Conservation (phyloP, 2,797 vertebrate species). For the Heterohyrax brucei region DNA sequence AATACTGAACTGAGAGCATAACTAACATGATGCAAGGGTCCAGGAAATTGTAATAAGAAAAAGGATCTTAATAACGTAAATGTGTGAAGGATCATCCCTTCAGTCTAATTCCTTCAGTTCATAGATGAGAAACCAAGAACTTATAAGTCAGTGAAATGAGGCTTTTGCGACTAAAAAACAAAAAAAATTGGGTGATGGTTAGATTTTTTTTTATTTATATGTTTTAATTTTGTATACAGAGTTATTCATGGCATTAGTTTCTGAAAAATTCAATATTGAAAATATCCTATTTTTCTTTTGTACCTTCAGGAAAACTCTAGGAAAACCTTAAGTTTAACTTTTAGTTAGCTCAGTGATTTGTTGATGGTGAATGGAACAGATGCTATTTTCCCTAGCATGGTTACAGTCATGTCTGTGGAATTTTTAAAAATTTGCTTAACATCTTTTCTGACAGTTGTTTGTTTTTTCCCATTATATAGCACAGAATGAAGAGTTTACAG, state of each 20-base stretch:
- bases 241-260: conserved; percentile 37
- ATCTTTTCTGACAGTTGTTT: conserved; percentile 75
- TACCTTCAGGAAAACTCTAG: not conserved
- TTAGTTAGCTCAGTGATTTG: conserved; percentile 14
- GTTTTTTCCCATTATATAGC: conserved; percentile 60
- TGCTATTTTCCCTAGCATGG: conserved; percentile 45
- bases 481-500: conserved; percentile 68
- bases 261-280: conserved; percentile 46
- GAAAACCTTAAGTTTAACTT: conserved; percentile 48
- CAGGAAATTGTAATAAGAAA: not conserved
- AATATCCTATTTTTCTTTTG: conserved; percentile 54
- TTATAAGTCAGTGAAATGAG: not conserved
- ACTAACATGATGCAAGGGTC: not conserved
- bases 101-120: not conserved
- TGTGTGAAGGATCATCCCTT: not conserved
- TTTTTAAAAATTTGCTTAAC: conserved; percentile 75
- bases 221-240: conserved; percentile 21
- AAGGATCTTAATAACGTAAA: not conserved
- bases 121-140: not conserved
- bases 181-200: not conserved
- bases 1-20: not conserved
- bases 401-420: conserved; percentile 55
- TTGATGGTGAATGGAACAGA: conserved; percentile 62
- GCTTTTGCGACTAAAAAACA: conserved; percentile 14
- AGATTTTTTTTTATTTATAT: conserved; percentile 52